Base-by-base conservation (phyloP, 2,113 vertebrate genomes). In the Mystacornis crossleyi region DNA sequence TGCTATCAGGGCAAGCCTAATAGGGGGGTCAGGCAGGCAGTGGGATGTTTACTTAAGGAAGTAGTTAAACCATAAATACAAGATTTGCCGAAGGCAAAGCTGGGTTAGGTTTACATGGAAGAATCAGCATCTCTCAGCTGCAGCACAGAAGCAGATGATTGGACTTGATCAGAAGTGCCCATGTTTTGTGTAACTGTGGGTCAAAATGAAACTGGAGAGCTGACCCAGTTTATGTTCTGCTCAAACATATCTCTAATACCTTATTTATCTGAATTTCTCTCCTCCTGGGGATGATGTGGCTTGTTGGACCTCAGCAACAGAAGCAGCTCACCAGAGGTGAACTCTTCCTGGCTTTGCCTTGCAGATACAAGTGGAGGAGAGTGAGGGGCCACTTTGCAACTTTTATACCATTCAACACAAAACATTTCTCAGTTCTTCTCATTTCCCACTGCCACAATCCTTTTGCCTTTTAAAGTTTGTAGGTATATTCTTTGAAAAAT, bases 31-130 rank as follows among this genome's bases (percentile, higher is more conserved):
- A 94, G 73, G n/a, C 79, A 70, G 64, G 34, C 82, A 71, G 65
- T 51, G 87, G 43, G 67, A 18, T 89, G 45, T 95, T 97, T 96
- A 91, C 77, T 73, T 86, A 70, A 57, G 38, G 82, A 93, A 64
- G 62, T 36, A 78, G 87, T 93, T 91, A 92, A 90, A 71, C 28
- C 2, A 2, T 84, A 92, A 93, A 90, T 89, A 85, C 48, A 47
- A 72, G 65, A 69, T 91, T 43, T 84, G 67, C 85, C 3, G 3
- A 80, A 82, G 86, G 81, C 8, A 0, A 82, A 73, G 81, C 67
- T 75, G n/a, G 58, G 82, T 82, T 83, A 64, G 61, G 66, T 83
- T 92, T 82, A 29, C 61, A 20, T 21, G 81, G 74, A 60, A 64
- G 55, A 55, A 90, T 86, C 79, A 80, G 79, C 58, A 36, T 94